Evolutionary conservation across 2,797 vertebrate genomes (phyloP), one percentile per base, ranked within the genome.

Genomic region (Pyrocephalus nanus): DNA sequence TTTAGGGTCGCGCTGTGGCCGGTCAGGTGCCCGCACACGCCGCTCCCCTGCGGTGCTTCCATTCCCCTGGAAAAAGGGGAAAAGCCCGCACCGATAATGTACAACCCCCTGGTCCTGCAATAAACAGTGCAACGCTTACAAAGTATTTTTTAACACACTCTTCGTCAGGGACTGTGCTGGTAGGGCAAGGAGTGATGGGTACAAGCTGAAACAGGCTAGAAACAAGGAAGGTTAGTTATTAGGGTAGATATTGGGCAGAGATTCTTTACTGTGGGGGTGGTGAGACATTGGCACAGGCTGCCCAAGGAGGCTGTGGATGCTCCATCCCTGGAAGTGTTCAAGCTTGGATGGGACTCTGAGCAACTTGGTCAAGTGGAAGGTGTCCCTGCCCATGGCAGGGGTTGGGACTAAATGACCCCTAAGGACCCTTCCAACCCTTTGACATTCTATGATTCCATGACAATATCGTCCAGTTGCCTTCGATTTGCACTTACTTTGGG

Each of bases 301-400:
- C 29, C n/a, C 20, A 8, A 0, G 0, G 16, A 57, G 43, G 4
- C 7, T 25, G 3, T 1, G 12, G 17, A 34, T 53, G 19, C 1
- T 14, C 51, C 45, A 34, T 30, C 38, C 5, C 51, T 45, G 17
- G 6, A 12, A 45, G 4, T 14, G 58, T 14, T 8, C 51, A 51
- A 8, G 45, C 29, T 13, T 15, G 58, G 87, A 40, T 8, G 15
- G 76, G 20, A 8, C 29, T 45, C 45, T 18, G 57, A 50, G 23
- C n/a, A 51, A 2, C 23, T 15, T 30, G 65, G 9, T 30, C 15
- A 15, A 4, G 13, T 13, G 23, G 20, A 43, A 34, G 1, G 6
- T 58, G 38, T 21, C 57, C 36, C 6, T 48, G 32, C 26, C 26
- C 57, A 3, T 45, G 43, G 36, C 50, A 70, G 3, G 3, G 3